A percentile compares a stretch with the other conserved stretches of the same genome.
phyloP scores from a whole-genome alignment of 2,888 invertebrate species.

The Spisula subtruncata region DNA sequence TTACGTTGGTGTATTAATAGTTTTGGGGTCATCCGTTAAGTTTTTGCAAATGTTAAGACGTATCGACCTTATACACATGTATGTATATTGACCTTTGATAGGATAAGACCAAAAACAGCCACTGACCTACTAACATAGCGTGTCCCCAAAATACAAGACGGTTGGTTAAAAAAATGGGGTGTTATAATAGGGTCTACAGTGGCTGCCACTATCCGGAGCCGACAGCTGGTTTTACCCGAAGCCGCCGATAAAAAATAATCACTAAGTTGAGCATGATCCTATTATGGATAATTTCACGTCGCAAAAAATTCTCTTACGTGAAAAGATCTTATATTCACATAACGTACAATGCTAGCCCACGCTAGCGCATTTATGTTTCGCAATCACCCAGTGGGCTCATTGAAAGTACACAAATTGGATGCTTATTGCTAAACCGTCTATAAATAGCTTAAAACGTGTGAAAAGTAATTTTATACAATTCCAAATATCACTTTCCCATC shows the following conservation, averaged over 20 bases:
- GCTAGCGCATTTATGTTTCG: too few species aligned
- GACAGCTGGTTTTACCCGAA: neutral
- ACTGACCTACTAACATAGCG: neutral
- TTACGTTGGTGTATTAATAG: neutral
- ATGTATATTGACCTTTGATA: neutral
- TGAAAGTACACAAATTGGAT: neutral
- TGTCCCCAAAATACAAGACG: neutral
- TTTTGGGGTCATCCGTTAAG: neutral
- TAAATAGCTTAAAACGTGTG: neutral
- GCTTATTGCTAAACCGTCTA: neutral
- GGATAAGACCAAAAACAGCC: neutral
- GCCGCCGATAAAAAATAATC: neutral
- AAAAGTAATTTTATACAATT: constrained; percentile 7
- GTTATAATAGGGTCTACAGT: neutral
- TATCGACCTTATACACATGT: neutral
- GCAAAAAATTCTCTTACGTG: too few species aligned
- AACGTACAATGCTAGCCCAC: too few species aligned
- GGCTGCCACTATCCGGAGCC: neutral
- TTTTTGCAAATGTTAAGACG: neutral
- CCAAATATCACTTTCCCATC: neutral
- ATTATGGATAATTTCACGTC: neutral
- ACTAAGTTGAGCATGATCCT: neutral
- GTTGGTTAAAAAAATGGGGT: neutral
- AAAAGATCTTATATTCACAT: too few species aligned
- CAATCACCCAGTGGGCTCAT: too few species aligned